These are phyloP conservation scores for Rhinichthys klamathensis DNA, from an alignment of 2,113 vertebrate genomes.

Conservation along the genomic window DNA sequence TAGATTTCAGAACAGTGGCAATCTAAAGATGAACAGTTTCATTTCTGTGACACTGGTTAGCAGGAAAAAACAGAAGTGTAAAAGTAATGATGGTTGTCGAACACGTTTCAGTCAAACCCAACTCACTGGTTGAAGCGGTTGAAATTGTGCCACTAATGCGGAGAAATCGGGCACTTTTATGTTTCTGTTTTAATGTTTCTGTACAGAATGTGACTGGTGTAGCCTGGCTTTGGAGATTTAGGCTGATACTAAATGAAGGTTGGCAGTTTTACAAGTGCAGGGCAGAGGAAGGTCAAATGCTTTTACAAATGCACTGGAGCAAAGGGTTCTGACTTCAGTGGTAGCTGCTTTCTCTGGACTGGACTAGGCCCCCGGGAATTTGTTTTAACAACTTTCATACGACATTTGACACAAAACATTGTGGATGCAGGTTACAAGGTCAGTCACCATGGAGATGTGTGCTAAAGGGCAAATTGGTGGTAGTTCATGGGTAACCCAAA, in stretches of 20 bases:
- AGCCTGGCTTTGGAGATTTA: constrained; percentile 12
- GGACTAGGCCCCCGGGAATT: background rate
- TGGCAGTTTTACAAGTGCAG: constrained; percentile 31
- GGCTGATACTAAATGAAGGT: constrained; percentile 27
- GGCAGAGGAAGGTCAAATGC: constrained; percentile 50
- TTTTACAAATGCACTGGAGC: background rate
- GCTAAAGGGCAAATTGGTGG: background rate
- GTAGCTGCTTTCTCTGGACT: background rate
- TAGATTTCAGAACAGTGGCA: background rate
- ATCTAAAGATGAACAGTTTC: background rate
- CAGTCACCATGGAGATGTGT: background rate
- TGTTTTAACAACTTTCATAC: background rate
- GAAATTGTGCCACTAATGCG: background rate
- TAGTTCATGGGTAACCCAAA: background rate
- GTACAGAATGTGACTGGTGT: constrained; percentile 32
- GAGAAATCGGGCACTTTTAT: constrained; percentile 17
- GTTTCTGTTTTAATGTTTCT: constrained; percentile 18
- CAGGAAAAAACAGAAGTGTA: background rate
- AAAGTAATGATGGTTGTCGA: background rate
- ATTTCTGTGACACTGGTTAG: background rate
- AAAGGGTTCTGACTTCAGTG: background rate
- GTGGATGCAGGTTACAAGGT: background rate
- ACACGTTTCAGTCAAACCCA: background rate
- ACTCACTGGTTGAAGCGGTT: background rate
- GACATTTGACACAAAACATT: background rate